Evolutionary conservation across 2,888 invertebrate genomes (phyloP), one percentile per base, ranked within the genome.

Genomic region (Lasiommata megera): DNA sequence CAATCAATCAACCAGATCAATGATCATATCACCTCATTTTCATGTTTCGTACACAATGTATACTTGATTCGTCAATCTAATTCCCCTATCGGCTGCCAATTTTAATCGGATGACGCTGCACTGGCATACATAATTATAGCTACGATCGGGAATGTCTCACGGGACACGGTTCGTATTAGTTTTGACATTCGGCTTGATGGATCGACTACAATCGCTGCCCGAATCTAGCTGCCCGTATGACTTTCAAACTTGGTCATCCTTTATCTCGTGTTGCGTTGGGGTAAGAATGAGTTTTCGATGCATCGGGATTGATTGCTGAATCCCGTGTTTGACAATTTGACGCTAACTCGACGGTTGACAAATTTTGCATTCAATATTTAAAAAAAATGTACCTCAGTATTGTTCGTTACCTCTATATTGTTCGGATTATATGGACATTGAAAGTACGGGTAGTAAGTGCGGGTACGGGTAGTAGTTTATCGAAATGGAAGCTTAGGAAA

Each of bases 121-220:
- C 81, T 78, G 75, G 79, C 84, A 85, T 81, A 82, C 83, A 86
- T 87, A 88, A 89, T 90, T 88, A 87, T 73, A 64, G 65, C 65
- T 58, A 58, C 82, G 76, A 83, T 79, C 79, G 76, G 73, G 73
- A 79, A 76, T 78, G 76, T 88, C 89, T 88, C 90, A 84, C 86
- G 89, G 88, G 89, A 88, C 84, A 69, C 66, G 69, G 74, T 79
- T 81, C 80, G 84, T 89, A 90, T 90, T 90, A 88, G 88, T 88
- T 90, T 89, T 90, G 90, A 90, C 90, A 84, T 85, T 84, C 80
- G 82, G 82, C 88, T 83, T 90, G 90, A 90, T 89, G 83, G 90
- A 90, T 90, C 83, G 79, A 79, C 78, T 77, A 82, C 87, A 87
- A 90, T 90, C 89, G 84, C 65, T 51, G 46, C 50, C 56, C 52